Base-by-base conservation (phyloP, 2,113 vertebrate species). In the Leucopsar rothschildi region DNA sequence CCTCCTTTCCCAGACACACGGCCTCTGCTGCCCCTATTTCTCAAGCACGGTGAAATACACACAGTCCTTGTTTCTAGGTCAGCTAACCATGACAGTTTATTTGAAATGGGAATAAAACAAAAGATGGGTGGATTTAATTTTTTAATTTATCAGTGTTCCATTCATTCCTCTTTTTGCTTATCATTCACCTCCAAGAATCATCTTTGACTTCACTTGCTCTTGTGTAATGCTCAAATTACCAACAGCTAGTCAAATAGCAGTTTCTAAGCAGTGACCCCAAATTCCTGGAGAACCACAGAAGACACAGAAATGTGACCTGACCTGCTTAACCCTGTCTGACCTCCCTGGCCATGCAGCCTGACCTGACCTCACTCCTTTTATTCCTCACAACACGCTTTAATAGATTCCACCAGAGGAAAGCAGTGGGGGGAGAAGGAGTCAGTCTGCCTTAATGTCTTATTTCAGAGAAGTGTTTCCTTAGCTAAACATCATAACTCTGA, bases 171-270 rank as follows among this genome's bases (percentile, higher is more conserved):
- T 28, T 66, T 65, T 80, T 92, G 78, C 80, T 68, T 45, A 93
- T 97, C 93, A 84, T 95, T 95, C 73, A 90, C 93, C 85, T 83
- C 63, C 88, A 96, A 96, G 96, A 97, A 97, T 94, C 95, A 91
- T 91, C 96, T 97, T 68, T 81, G 96, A 97, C 97, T 96, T 96
- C 94, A 92, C 95, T 96, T 95, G 92, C 96, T 95, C 93, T 95
- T 85, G 96, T 96, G 91, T 90, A 96, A 97, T 77, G 95, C 93
- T 97, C 95, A 96, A 97, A 97, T 97, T 97, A 96, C 97, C 97
- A 96, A 90, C 97, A 97, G 98, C 98, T 98, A 98, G 98, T 97
- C 96, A 98, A 98, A 98, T 85, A 98, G 93, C 87, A 87, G 49
- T 94, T 97, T 84, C 83, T 56, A 66, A 95, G 94, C 83, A 86